Evolutionary conservation across 1,140 invertebrate genomes (phyloP).

Genomic region (Mya arenaria): DNA sequence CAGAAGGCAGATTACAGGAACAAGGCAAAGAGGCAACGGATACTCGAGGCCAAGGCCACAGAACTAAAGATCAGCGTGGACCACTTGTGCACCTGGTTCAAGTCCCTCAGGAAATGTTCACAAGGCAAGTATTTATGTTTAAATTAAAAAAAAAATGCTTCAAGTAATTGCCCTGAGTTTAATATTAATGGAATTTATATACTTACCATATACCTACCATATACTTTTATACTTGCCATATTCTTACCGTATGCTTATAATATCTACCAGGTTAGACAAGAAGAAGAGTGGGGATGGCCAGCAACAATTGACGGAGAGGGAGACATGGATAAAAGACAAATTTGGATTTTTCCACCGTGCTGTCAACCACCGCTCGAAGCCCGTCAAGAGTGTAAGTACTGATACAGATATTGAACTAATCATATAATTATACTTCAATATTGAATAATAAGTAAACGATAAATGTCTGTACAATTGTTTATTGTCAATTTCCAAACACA

Average conservation of each 20-base stretch:
- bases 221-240: slow-evolving; percentile 22
- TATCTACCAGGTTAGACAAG: slow-evolving; percentile 39
- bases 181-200: slow-evolving; percentile 34
- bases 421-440: slow-evolving; percentile 37
- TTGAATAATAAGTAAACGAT: slow-evolving; percentile 31
- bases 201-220: slow-evolving; percentile 24
- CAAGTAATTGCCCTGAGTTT: slow-evolving; percentile 30
- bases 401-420: slow-evolving; percentile 39
- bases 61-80: slow-evolving; percentile 31
- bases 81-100: slow-evolving; percentile 26
- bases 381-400: slow-evolving; percentile 36
- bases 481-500: slow-evolving; percentile 37
- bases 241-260: slow-evolving; percentile 36
- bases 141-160: slow-evolving; percentile 20
- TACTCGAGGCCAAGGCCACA: slow-evolving; percentile 35
- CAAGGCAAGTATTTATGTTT: slow-evolving; percentile 30
- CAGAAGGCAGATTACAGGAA: slow-evolving; percentile 36
- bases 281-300: slow-evolving; percentile 40
- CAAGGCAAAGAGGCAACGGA: slow-evolving; percentile 39
- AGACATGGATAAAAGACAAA: slow-evolving; percentile 41
- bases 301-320: slow-evolving; percentile 33
- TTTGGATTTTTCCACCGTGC: slow-evolving; percentile 40
- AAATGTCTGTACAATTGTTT: slow-evolving; percentile 35
- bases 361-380: slow-evolving; percentile 36
- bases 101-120: slow-evolving; percentile 30